Conservation (phyloP, 2,888 invertebrate species). For the Drosophila peninsularis region DNA sequence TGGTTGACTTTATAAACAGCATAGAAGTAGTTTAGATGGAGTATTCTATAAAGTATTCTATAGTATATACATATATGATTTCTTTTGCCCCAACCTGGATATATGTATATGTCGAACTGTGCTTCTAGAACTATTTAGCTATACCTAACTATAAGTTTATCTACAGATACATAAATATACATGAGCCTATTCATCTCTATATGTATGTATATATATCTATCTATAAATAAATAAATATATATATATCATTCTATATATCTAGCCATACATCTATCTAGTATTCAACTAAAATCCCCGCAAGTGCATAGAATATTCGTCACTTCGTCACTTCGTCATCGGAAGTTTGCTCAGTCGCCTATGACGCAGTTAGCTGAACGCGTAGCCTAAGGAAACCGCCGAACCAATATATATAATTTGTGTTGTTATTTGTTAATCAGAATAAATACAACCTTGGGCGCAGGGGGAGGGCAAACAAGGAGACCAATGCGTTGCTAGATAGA, state of each 20-base stretch:
- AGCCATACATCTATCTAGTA: background rate
- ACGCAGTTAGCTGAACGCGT: constrained; percentile 53
- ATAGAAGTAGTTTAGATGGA: background rate
- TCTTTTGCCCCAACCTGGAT: too few relatives aligned
- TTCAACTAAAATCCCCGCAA: background rate
- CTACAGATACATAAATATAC: too few relatives aligned
- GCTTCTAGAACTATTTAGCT: too few relatives aligned
- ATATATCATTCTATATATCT: background rate
- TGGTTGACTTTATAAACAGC: too few relatives aligned
- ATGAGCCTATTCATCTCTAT: too few relatives aligned
- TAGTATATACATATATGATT: too few relatives aligned
- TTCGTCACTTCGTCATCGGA: background rate
- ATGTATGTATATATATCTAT: too few relatives aligned
- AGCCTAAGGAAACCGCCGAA: constrained; percentile 6
- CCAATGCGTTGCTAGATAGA: background rate
- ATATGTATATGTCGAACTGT: too few relatives aligned
- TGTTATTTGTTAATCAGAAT: constrained; percentile 46
- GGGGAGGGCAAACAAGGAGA: constrained; percentile 4
- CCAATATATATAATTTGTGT: constrained; percentile 16
- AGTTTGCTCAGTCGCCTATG: constrained; percentile 19
- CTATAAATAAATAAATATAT: too few relatives aligned
- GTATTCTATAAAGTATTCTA: background rate
- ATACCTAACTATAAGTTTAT: too few relatives aligned
- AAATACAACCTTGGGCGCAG: constrained; percentile 43
- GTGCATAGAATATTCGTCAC: background rate